Percentiles rank a stretch among this genome's conserved stretches.
Evolutionary conservation across 2,888 invertebrate genomes (phyloP).

Genomic region (Drosophila gaucha): DNA sequence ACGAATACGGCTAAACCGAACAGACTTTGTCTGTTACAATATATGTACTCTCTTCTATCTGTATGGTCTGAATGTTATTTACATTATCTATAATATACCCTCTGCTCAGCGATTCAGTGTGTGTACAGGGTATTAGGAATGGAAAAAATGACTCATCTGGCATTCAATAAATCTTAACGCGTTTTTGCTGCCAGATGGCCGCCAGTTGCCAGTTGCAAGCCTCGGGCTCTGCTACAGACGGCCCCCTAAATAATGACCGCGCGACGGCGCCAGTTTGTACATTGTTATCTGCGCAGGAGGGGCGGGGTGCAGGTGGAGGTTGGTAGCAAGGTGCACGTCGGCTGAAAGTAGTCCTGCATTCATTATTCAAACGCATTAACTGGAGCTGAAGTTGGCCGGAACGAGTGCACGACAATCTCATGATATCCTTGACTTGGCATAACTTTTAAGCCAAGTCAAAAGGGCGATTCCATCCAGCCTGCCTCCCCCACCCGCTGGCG

Average conservation of each 20-base stretch:
- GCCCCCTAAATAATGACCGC: constrained; percentile 70
- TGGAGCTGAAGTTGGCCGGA: constrained; percentile 47
- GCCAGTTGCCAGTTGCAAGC: constrained; percentile 46
- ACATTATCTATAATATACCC: not conserved
- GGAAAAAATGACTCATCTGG: constrained; percentile 68
- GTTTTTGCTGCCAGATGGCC: constrained; percentile 56
- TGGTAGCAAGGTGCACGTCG: constrained; percentile 51
- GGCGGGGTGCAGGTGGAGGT: not conserved
- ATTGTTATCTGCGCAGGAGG: constrained; percentile 70
- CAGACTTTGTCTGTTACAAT: not conserved
- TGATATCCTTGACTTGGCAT: constrained; percentile 79
- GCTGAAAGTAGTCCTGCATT: constrained; percentile 43
- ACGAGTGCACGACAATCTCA: constrained; percentile 52
- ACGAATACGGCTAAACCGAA: too few species aligned
- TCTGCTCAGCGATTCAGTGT: not conserved
- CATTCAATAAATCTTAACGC: constrained; percentile 74
- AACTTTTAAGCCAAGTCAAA: constrained; percentile 59
- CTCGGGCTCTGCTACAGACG: constrained; percentile 56
- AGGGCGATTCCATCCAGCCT: not conserved
- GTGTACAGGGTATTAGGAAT: not conserved
- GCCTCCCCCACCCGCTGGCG: not conserved
- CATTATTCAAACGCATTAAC: constrained; percentile 79
- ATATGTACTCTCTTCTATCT: not conserved
- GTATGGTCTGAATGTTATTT: not conserved
- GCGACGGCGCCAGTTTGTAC: constrained; percentile 71